These are phyloP conservation scores for Solenopsis invicta DNA, from an alignment of 1,140 invertebrate genomes.

Conservation along the genomic window DNA sequence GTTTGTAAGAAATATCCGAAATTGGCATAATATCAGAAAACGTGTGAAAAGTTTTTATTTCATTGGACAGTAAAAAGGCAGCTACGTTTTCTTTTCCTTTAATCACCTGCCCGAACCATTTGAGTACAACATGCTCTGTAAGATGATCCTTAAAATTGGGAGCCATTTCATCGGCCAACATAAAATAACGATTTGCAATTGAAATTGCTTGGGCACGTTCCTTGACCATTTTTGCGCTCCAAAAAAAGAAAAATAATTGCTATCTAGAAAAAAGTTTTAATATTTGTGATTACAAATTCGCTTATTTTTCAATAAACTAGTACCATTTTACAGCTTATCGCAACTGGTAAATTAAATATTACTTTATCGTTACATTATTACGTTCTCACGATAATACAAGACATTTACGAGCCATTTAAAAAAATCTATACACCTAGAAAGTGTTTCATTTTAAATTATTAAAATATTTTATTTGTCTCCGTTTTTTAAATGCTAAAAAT, in stretches of 20 bases:
- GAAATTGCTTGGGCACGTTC: constrained; percentile 74
- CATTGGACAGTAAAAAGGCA: constrained; percentile 78
- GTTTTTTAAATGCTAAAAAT: no score
- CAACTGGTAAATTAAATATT: neutral
- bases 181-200: constrained; percentile 79
- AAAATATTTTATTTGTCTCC: no score
- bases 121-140: constrained; percentile 77
- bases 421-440: neutral
- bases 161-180: constrained; percentile 78
- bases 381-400: neutral
- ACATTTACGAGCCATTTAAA: neutral
- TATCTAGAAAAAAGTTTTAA: neutral
- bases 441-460: no score
- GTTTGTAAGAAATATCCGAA: constrained; percentile 65
- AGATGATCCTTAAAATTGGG: constrained; percentile 78
- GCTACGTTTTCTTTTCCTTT: constrained; percentile 78
- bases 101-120: constrained; percentile 83
- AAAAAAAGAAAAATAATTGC: constrained; percentile 21
- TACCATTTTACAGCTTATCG: neutral
- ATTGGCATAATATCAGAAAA: constrained; percentile 75
- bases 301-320: constrained; percentile 1
- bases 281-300: neutral
- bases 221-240: constrained; percentile 27
- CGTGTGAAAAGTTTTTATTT: constrained; percentile 74
- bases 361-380: neutral